These are phyloP conservation scores for Sciurus niger DNA, from an alignment of 2,113 vertebrate species.

Conservation along the genomic window DNA sequence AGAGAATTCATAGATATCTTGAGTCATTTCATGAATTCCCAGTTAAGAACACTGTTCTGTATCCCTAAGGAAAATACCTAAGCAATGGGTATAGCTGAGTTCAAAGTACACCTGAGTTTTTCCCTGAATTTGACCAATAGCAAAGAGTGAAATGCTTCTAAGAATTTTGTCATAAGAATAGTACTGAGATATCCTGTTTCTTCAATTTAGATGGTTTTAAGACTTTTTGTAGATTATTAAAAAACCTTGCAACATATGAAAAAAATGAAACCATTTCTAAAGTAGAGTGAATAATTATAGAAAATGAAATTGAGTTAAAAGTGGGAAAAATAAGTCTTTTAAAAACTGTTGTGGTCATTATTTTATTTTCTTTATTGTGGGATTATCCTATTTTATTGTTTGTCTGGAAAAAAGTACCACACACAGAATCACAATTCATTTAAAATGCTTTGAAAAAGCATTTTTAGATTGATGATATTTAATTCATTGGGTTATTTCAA, in stretches of 20 bases:
- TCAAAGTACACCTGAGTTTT: not conserved
- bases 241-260: not conserved
- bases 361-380: not conserved
- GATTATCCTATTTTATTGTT: not conserved
- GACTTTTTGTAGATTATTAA: conserved; percentile 1
- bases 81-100: not conserved
- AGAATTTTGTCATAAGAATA: not conserved
- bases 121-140: not conserved
- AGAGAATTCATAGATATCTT: not conserved
- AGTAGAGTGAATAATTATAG: not conserved
- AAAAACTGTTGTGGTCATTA: not conserved
- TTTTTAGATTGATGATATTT: not conserved
- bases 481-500: not conserved
- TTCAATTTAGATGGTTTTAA: not conserved
- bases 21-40: not conserved
- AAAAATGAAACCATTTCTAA: not conserved
- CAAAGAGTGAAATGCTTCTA: not conserved
- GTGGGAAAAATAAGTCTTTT: not conserved
- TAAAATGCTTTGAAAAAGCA: not conserved
- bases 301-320: not conserved
- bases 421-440: not conserved
- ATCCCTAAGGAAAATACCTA: not conserved
- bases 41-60: not conserved
- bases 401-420: not conserved
- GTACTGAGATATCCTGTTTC: not conserved